Conservation (phyloP, 2,113 vertebrate species). For the Nycticryphes semicollaris region DNA sequence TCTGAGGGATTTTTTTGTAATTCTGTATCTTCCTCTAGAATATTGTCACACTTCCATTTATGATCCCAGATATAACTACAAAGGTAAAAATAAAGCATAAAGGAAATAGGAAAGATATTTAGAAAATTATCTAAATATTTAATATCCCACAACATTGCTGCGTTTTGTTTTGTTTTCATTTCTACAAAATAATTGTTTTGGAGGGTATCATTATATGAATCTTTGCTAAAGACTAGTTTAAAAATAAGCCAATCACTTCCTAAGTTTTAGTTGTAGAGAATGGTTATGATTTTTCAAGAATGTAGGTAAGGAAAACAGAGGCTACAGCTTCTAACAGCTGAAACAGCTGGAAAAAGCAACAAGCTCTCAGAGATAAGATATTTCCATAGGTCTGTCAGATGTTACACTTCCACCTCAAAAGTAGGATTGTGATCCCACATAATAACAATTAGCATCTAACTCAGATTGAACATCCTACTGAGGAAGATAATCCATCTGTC, state of each 20-base stretch:
- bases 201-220: background rate
- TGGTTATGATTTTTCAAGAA: background rate
- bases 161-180: background rate
- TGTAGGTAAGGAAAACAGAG: background rate
- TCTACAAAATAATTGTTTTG: background rate
- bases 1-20: background rate
- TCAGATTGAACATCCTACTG: background rate
- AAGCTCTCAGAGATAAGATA: background rate
- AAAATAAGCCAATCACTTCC: background rate
- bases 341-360: background rate
- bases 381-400: background rate
- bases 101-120: background rate
- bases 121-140: background rate
- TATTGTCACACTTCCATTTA: constrained; percentile 5
- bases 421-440: background rate
- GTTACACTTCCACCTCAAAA: background rate
- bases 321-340: background rate
- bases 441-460: background rate
- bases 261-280: background rate
- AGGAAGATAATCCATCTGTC: background rate
- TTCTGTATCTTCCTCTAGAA: background rate
- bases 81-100: background rate
- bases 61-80: background rate
- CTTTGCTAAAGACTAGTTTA: background rate
- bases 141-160: background rate